Evolutionary conservation across 2,113 vertebrate species (phyloP).

Genomic region (Pionites leucogaster): DNA sequence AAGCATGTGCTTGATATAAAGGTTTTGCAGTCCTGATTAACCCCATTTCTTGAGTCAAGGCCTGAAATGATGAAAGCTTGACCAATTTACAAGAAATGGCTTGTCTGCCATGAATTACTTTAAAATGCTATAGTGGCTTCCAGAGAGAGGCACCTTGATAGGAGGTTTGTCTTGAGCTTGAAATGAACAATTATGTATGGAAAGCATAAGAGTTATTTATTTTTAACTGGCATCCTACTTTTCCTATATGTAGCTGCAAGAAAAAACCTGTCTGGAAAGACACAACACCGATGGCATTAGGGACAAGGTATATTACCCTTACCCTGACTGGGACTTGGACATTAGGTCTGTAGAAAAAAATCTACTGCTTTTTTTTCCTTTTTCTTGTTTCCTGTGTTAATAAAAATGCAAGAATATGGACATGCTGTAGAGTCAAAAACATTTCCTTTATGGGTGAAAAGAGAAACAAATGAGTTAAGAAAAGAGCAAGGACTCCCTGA

Average conservation of each 20-base stretch:
- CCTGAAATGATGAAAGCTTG: not conserved
- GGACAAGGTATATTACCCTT: not conserved
- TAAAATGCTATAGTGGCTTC: not conserved
- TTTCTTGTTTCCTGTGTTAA: not conserved
- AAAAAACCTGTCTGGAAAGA: conserved; percentile 3
- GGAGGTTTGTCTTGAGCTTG: not conserved
- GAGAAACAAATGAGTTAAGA: conserved; percentile 7
- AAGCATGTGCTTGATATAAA: not conserved
- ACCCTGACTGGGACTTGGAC: conserved; percentile 13
- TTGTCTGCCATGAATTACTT: not conserved
- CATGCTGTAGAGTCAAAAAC: not conserved
- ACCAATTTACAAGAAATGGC: not conserved
- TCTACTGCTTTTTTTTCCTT: not conserved
- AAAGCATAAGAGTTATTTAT: not conserved
- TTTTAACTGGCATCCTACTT: not conserved
- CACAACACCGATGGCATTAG: not conserved
- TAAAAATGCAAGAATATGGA: not conserved
- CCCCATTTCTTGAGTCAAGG: not conserved
- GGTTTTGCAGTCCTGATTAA: not conserved
- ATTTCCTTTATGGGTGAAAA: not conserved
- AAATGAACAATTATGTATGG: not conserved
- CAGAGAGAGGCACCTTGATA: not conserved
- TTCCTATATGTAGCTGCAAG: not conserved
- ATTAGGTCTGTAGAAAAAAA: conserved; percentile 10
- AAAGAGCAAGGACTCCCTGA: not conserved